phyloP scores from a whole-genome alignment of 2,888 invertebrate species.

The Keiferia lycopersicella region DNA sequence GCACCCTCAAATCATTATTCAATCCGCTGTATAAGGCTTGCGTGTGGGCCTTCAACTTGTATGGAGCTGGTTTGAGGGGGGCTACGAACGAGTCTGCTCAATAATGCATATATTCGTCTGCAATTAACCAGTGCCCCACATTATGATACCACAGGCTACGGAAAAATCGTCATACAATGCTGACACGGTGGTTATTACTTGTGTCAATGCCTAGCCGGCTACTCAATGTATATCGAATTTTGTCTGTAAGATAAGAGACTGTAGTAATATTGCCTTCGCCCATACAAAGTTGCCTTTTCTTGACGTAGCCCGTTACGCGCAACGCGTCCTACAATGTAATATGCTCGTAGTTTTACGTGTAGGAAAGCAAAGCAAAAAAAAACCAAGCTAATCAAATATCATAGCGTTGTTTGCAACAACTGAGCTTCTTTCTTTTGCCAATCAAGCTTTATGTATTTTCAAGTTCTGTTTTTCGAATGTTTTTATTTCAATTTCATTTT shows the following conservation, averaged over 20 bases:
- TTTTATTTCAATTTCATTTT: no score
- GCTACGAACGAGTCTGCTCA: conserved; percentile 16
- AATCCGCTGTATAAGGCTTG: conserved; percentile 15
- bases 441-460: no score
- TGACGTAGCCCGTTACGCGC: conserved; percentile 40
- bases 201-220: no score
- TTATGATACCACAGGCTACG: no score
- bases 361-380: neutral
- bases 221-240: no score
- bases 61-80: conserved; percentile 14
- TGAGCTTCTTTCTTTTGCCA: no score
- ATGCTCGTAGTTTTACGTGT: neutral
- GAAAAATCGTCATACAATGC: no score
- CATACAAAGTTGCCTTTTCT: conserved; percentile 33
- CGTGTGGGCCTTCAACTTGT: conserved; percentile 22
- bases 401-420: neutral
- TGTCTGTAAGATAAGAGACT: no score
- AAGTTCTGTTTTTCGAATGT: no score
- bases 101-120: conserved; percentile 38
- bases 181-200: no score
- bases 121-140: conserved; percentile 36
- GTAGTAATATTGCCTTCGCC: conserved; percentile 27
- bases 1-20: conserved; percentile 19
- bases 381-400: no score
- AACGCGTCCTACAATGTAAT: conserved; percentile 32